A percentile compares a stretch with the other conserved stretches of the same genome.
Conservation (phyloP, 2,888 invertebrate genomes). For the Noctua janthe region DNA sequence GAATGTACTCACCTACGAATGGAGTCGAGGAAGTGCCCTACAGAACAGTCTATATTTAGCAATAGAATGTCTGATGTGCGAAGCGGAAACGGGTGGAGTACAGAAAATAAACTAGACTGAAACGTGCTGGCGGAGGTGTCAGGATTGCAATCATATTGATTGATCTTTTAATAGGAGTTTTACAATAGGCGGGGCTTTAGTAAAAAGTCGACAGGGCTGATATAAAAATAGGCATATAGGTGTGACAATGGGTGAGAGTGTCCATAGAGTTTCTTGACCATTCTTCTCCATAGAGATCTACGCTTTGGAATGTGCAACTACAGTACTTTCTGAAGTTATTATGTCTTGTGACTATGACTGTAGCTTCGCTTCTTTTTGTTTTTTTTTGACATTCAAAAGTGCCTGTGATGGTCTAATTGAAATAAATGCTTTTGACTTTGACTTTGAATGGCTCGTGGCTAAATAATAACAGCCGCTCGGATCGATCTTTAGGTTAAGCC, state of each 20-base stretch:
- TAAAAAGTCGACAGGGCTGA: background rate
- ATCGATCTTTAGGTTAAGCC: too few relatives aligned
- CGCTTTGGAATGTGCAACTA: too few relatives aligned
- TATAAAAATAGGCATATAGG: background rate
- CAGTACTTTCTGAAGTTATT: too few relatives aligned
- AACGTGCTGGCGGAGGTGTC: conserved; percentile 22
- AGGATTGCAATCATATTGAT: conserved; percentile 47
- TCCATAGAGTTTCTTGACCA: too few relatives aligned
- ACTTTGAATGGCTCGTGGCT: too few relatives aligned
- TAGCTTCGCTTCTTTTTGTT: too few relatives aligned
- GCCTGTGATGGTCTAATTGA: too few relatives aligned
- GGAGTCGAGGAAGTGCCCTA: conserved; percentile 20
- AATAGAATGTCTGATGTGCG: conserved; percentile 52
- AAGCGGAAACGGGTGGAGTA: conserved; percentile 45
- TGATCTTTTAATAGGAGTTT: conserved; percentile 43
- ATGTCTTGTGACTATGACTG: too few relatives aligned
- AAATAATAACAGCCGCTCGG: too few relatives aligned
- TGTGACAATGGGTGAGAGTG: background rate
- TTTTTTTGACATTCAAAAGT: too few relatives aligned
- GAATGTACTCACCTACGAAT: conserved; percentile 51
- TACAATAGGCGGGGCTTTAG: background rate
- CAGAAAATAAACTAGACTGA: conserved; percentile 55
- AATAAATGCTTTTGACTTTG: too few relatives aligned
- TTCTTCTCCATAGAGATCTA: too few relatives aligned
- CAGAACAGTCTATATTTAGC: conserved; percentile 47